Conservation (phyloP, 2,797 vertebrate species). For the Acanthopagrus latus region DNA sequence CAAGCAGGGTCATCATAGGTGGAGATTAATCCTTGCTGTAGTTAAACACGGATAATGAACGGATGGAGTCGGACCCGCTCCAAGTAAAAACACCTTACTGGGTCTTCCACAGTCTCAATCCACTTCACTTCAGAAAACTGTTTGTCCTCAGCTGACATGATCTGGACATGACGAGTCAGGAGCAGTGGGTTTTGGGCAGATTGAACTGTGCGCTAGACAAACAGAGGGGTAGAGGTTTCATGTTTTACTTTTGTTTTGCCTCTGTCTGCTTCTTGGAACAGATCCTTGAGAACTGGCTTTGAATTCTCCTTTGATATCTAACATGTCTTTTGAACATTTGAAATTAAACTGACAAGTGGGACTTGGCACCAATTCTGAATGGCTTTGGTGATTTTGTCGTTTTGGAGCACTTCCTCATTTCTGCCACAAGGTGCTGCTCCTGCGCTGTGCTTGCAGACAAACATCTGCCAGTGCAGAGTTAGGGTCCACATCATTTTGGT, state of each 20-base stretch:
- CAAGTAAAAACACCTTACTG: neutral
- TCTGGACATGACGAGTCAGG: neutral
- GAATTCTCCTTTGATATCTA: too few relatives aligned
- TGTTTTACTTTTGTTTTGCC: too few relatives aligned
- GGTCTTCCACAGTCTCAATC: neutral
- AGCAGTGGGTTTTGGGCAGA: neutral
- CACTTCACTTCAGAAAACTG: neutral
- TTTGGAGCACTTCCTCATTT: neutral
- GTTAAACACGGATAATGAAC: constrained; percentile 47
- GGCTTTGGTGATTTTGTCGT: neutral
- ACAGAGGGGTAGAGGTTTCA: too few relatives aligned
- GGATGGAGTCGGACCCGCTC: neutral
- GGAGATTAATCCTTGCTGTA: constrained; percentile 44
- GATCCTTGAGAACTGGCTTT: too few relatives aligned
- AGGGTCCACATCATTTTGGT: neutral
- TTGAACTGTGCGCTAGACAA: neutral
- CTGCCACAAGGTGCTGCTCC: constrained; percentile 57
- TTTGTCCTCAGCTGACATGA: neutral
- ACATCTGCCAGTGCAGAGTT: neutral
- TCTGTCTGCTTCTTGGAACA: neutral
- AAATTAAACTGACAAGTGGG: neutral
- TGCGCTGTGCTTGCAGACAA: neutral
- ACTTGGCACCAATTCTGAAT: neutral
- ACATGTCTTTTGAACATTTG: too few relatives aligned
- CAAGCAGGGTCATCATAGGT: constrained; percentile 15